Conservation (phyloP, 2,113 vertebrate species). For the Amia ocellicauda region DNA sequence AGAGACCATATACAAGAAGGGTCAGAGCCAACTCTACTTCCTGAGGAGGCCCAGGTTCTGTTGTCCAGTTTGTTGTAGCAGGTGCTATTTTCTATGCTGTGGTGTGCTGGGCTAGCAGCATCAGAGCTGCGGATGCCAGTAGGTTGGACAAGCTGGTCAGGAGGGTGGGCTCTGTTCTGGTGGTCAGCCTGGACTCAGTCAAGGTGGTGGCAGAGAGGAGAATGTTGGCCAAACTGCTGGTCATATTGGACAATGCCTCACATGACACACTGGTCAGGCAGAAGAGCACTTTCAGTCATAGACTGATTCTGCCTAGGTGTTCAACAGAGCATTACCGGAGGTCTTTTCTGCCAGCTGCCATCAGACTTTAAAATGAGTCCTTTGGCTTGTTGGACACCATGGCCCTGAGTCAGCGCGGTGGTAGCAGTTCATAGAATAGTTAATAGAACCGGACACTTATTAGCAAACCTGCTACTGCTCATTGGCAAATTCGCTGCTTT, state of each 20-base stretch:
- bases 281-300: not conserved
- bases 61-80: too few species aligned
- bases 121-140: not conserved
- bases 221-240: not conserved
- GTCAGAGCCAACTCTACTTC: too few species aligned
- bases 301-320: not conserved
- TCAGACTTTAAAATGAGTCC: too few species aligned
- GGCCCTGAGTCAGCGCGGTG: too few species aligned
- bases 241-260: not conserved
- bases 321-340: not conserved
- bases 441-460: too few species aligned
- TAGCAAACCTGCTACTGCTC: too few species aligned
- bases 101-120: not conserved
- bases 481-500: too few species aligned
- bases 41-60: too few species aligned
- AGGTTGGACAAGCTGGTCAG: not conserved
- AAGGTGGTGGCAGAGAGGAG: not conserved
- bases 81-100: too few species aligned
- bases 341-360: not conserved
- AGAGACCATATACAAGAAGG: too few species aligned
- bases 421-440: too few species aligned
- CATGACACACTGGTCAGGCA: not conserved
- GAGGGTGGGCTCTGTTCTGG: not conserved
- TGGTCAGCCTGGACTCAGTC: not conserved
- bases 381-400: too few species aligned